These are phyloP conservation scores for Teleiodes luculella DNA, from an alignment of 2,888 invertebrate genomes.

Conservation along the genomic window DNA sequence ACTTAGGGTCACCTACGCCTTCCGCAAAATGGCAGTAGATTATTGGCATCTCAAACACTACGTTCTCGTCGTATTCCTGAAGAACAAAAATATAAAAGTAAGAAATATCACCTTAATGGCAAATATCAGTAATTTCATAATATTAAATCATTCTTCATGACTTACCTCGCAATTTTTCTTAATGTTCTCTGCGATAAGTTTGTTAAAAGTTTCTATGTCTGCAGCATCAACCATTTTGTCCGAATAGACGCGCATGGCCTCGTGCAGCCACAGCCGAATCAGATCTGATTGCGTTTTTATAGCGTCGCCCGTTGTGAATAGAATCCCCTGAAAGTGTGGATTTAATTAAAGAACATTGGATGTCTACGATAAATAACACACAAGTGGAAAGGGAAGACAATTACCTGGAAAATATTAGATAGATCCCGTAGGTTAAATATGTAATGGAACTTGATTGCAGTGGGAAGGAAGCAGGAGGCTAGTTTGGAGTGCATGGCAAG, in stretches of 20 bases:
- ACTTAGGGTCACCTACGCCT: slow-evolving; percentile 94
- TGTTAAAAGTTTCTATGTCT: slow-evolving; percentile 87
- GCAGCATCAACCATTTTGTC: slow-evolving; percentile 92
- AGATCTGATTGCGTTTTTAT: slow-evolving; percentile 84
- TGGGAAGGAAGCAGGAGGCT: slow-evolving; percentile 88
- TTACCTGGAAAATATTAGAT: slow-evolving; percentile 94
- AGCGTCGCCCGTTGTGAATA: slow-evolving; percentile 89
- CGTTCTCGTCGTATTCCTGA: slow-evolving; percentile 85
- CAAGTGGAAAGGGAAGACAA: not conserved
- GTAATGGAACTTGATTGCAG: slow-evolving; percentile 97
- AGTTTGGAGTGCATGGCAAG: slow-evolving; percentile 88
- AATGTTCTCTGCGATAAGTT: slow-evolving; percentile 85
- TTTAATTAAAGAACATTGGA: too few species aligned
- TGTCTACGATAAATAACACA: too few species aligned
- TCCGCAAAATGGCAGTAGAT: slow-evolving; percentile 95
- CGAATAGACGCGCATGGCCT: slow-evolving; percentile 92
- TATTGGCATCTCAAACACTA: slow-evolving; percentile 85
- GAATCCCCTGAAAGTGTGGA: slow-evolving; percentile 83
- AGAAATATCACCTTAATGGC: not conserved
- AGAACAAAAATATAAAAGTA: too few species aligned
- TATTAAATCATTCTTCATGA: too few species aligned
- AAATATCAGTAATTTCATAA: too few species aligned
- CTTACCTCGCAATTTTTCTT: slow-evolving; percentile 86
- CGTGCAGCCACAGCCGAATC: slow-evolving; percentile 92
- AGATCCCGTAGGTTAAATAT: slow-evolving; percentile 94